Percentiles rank a stretch among this genome's conserved stretches.
These are phyloP conservation scores for Allophyes oxyacanthae DNA, from an alignment of 2,888 invertebrate species.

Conservation along the genomic window DNA sequence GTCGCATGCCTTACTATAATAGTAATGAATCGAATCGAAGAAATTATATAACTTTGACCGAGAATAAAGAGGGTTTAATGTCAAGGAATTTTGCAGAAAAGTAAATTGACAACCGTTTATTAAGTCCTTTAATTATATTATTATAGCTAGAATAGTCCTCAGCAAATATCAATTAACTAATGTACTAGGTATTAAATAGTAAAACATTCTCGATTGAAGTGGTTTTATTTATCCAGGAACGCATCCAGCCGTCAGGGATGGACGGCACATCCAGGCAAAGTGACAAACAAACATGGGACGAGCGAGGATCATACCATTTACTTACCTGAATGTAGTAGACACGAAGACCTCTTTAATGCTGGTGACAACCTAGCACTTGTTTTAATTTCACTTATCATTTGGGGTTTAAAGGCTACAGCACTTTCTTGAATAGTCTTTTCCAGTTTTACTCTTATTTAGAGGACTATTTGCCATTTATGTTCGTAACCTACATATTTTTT, in stretches of 20 bases:
- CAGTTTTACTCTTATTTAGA: too few relatives aligned
- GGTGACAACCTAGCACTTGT: background rate
- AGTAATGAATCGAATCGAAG: slow-evolving; percentile 38
- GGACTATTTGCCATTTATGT: too few relatives aligned
- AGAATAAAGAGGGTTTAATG: slow-evolving; percentile 23
- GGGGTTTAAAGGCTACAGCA: too few relatives aligned
- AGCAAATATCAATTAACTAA: too few relatives aligned
- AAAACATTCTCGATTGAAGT: slow-evolving; percentile 10
- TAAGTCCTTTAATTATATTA: background rate
- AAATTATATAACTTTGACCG: slow-evolving; percentile 31
- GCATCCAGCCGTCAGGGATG: slow-evolving; percentile 20
- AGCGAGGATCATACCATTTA: slow-evolving; percentile 9
- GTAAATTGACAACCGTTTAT: slow-evolving; percentile 1
- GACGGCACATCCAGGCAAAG: slow-evolving; percentile 10
- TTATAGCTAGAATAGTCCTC: too few relatives aligned
- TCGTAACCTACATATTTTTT: too few relatives aligned
- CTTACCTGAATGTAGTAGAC: slow-evolving; percentile 16
- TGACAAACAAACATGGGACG: slow-evolving; percentile 15
- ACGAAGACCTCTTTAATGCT: slow-evolving; percentile 8
- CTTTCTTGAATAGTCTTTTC: too few relatives aligned
- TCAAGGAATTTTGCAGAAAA: slow-evolving; percentile 16
- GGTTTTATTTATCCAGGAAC: slow-evolving; percentile 9
- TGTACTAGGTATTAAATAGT: background rate
- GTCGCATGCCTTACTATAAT: slow-evolving; percentile 46
- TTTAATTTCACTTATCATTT: slow-evolving; percentile 2